A percentile compares a stretch with the other conserved stretches of the same genome.
These are phyloP conservation scores for Lonchura striata DNA, from an alignment of 2,113 vertebrate genomes.

Conservation along the genomic window DNA sequence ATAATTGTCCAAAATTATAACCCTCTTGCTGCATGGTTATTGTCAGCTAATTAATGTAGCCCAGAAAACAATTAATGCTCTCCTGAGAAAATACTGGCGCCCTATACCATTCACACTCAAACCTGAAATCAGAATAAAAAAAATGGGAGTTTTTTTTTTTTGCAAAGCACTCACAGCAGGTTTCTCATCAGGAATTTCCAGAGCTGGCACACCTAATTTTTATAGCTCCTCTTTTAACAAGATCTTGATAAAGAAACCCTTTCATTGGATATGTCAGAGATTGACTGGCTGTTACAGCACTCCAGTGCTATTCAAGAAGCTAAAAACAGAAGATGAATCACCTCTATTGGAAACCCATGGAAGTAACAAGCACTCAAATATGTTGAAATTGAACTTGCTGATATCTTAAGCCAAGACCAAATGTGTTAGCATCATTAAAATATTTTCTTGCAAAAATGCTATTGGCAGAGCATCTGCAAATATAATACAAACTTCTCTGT, in stretches of 20 bases:
- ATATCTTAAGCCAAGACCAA: background rate
- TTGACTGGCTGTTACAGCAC: background rate
- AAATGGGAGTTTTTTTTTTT: background rate
- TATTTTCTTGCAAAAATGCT: background rate
- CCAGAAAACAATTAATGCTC: background rate
- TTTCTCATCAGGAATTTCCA: background rate
- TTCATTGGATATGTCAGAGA: background rate
- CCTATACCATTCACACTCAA: background rate
- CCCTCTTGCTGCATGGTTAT: rapidly evolving
- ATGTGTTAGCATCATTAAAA: background rate
- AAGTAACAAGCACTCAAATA: background rate
- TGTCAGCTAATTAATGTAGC: background rate
- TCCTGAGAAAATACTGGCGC: background rate
- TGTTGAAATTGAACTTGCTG: background rate
- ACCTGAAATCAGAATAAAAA: background rate
- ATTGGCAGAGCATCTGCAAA: background rate
- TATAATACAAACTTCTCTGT: background rate
- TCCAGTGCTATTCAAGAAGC: background rate
- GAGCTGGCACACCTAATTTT: background rate
- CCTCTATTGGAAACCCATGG: background rate
- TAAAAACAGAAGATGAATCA: background rate
- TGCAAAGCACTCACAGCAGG: background rate
- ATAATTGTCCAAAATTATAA: background rate
- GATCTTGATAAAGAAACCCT: background rate
- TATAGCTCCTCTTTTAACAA: background rate